Conservation (phyloP, 2,888 invertebrate genomes). For the Teleiodes luculella region DNA sequence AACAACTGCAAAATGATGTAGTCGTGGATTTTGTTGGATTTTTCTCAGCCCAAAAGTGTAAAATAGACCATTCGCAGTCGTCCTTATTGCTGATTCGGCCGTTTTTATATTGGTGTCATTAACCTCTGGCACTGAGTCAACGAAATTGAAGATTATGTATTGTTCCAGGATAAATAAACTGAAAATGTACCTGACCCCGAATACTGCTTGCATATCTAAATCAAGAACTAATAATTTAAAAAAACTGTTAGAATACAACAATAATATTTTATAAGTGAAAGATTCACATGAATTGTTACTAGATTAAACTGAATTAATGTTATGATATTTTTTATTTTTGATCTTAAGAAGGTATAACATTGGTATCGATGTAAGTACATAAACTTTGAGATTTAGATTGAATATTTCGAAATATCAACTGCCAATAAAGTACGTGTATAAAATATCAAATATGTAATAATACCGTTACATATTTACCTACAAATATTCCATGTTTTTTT, state of each 20-base stretch:
- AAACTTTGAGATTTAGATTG: neutral
- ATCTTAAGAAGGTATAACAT: neutral
- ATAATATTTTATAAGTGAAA: neutral
- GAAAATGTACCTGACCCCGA: neutral
- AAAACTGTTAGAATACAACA: neutral
- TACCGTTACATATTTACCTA: no score
- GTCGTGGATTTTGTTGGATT: conserved; percentile 13
- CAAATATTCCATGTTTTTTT: no score
- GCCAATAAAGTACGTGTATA: neutral
- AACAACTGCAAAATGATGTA: neutral
- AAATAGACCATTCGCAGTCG: neutral
- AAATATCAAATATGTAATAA: neutral
- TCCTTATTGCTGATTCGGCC: conserved; percentile 28
- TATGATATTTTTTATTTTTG: conserved; percentile 3
- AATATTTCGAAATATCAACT: neutral
- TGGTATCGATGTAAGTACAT: no score
- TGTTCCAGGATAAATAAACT: neutral
- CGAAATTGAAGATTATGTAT: no score
- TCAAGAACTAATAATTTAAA: neutral
- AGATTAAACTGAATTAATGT: neutral
- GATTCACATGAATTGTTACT: neutral
- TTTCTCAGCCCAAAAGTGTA: neutral
- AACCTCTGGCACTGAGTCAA: conserved; percentile 17
- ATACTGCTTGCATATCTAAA: neutral
- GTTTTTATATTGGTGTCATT: conserved; percentile 22